Evolutionary conservation across 2,113 vertebrate genomes (phyloP).

Genomic region (Alectura lathami): DNA sequence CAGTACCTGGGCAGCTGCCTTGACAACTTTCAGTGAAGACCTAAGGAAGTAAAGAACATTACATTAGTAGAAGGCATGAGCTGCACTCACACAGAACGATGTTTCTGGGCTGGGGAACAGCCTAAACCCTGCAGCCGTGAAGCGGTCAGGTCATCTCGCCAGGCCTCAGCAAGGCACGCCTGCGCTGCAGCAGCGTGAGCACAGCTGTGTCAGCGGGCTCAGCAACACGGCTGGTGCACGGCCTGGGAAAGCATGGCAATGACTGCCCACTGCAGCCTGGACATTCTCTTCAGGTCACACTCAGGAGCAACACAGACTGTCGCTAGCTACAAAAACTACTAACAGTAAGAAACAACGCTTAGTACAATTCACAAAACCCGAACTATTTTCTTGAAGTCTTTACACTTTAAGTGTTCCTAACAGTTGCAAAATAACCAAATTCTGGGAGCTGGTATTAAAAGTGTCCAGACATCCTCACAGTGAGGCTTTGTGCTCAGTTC

Average conservation of each 20-base stretch:
- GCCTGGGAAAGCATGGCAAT: too few species aligned
- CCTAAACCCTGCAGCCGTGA: not conserved
- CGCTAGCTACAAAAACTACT: not conserved
- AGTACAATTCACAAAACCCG: not conserved
- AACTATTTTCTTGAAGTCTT: not conserved
- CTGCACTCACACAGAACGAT: not conserved
- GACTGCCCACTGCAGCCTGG: not conserved
- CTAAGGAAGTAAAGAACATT: conserved; percentile 66
- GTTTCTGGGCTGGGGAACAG: not conserved
- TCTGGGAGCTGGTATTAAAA: not conserved
- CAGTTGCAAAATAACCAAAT: not conserved
- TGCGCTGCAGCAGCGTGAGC: not conserved
- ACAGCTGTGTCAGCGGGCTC: not conserved
- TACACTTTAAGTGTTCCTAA: not conserved
- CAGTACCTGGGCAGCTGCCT: conserved; percentile 95
- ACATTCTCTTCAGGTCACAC: not conserved
- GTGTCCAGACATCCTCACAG: not conserved
- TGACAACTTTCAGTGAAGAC: conserved; percentile 96
- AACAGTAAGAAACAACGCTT: not conserved
- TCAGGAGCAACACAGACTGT: not conserved
- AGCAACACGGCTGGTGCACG: not conserved
- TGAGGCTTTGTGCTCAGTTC: not conserved
- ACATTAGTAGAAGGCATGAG: not conserved
- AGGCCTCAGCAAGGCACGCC: accelerated
- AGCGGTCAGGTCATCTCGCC: not conserved